phyloP scores from a whole-genome alignment of 2,888 invertebrate species.

The Campoplex nolae region DNA sequence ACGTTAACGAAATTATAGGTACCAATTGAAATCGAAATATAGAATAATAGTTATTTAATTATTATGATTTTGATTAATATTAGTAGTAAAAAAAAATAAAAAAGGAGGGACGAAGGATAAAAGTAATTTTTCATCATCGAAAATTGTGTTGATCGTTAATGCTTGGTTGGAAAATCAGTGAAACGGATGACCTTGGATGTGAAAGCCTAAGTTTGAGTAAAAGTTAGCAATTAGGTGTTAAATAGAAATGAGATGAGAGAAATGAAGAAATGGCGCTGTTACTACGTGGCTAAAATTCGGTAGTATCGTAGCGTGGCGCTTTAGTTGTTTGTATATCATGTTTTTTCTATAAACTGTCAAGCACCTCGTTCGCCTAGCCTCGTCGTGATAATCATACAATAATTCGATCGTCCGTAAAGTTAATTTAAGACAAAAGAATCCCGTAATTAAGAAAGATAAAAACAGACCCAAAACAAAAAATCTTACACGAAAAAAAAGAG shows the following conservation, averaged over 20 bases:
- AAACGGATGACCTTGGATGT: conserved; percentile 71
- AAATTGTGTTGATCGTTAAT: not conserved
- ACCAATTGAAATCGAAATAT: not conserved
- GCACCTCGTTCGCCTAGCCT: conserved; percentile 75
- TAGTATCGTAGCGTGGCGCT: conserved; percentile 81
- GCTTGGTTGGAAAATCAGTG: conserved; percentile 58
- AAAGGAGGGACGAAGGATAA: not conserved
- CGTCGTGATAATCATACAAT: conserved; percentile 65
- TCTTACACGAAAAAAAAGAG: not conserved
- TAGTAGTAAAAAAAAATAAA: not conserved
- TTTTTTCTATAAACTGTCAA: conserved; percentile 78
- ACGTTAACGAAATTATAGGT: conserved; percentile 14
- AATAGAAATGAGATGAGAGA: conserved; percentile 57
- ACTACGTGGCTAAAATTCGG: conserved; percentile 81
- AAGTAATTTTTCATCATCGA: not conserved
- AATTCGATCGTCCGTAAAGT: conserved; percentile 51
- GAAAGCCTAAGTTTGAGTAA: conserved; percentile 78
- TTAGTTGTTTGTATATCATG: conserved; percentile 83
- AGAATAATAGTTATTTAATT: not conserved
- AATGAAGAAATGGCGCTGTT: conserved; percentile 75
- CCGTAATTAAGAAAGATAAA: conserved; percentile 4
- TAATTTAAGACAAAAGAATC: not conserved
- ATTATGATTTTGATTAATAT: not conserved
- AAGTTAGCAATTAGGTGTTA: conserved; percentile 76
- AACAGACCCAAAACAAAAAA: conserved; percentile 33